Conservation (phyloP, 2,888 invertebrate species). For the Elysia crispata region DNA sequence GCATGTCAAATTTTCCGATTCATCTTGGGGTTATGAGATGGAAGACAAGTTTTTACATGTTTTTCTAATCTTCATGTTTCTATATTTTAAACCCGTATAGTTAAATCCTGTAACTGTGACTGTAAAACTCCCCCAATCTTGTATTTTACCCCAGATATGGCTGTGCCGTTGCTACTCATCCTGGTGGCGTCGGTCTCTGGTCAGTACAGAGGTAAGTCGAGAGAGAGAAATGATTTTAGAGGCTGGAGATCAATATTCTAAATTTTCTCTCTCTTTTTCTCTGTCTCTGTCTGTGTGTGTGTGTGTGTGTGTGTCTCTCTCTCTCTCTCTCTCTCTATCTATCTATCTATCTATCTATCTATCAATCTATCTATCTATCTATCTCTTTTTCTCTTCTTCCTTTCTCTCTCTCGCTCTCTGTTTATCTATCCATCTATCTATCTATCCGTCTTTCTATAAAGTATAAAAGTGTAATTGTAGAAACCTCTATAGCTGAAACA, state of each 20-base stretch:
- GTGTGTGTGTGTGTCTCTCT: constrained; percentile 25
- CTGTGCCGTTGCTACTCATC: neutral
- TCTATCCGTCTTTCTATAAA: neutral
- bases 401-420: constrained; percentile 28
- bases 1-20: no score
- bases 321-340: constrained; percentile 33
- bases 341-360: constrained; percentile 23
- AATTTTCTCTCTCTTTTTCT: constrained; percentile 18
- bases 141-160: no score
- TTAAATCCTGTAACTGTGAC: no score
- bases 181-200: neutral
- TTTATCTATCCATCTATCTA: neutral
- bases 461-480: no score
- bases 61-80: no score
- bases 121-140: no score
- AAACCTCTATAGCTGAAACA: no score
- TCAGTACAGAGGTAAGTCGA: neutral
- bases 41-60: no score
- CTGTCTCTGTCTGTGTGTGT: constrained; percentile 19
- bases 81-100: no score
- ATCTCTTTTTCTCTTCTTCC: neutral
- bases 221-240: neutral
- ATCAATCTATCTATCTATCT: constrained; percentile 19
- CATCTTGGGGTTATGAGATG: no score
- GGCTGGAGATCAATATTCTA: no score